phyloP scores from a whole-genome alignment of 2,113 vertebrate genomes.

The Turdus rufiventris region DNA sequence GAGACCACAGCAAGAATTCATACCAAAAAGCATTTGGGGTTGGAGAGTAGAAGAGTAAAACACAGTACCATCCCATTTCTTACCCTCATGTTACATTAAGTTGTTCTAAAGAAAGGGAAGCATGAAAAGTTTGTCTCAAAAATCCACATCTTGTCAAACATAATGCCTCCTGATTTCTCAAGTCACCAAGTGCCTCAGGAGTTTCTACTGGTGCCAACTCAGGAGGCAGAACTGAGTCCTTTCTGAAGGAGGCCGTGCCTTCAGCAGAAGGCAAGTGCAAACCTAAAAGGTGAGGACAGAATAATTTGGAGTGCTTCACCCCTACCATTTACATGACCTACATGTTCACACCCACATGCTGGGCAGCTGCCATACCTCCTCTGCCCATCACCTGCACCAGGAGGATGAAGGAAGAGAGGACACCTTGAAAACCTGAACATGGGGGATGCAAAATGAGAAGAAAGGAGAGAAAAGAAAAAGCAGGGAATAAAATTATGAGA shows the following conservation, averaged over 20 bases:
- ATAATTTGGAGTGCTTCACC: background rate
- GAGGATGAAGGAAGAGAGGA: background rate
- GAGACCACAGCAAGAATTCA: background rate
- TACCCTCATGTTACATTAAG: background rate
- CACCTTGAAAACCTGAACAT: background rate
- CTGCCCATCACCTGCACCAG: background rate
- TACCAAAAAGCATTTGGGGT: background rate
- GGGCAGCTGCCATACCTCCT: background rate
- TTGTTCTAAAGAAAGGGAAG: background rate
- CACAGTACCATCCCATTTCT: background rate
- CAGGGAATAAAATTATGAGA: background rate
- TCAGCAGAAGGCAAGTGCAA: background rate
- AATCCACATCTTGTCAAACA: background rate
- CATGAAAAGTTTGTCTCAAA: background rate
- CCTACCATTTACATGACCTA: background rate
- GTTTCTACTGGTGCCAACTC: background rate
- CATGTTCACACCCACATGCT: rapidly evolving
- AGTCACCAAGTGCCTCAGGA: background rate
- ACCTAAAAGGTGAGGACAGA: background rate
- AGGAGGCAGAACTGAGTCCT: background rate
- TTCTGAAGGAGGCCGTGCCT: background rate
- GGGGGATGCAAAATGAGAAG: background rate
- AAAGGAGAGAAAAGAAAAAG: background rate
- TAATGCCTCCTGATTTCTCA: background rate
- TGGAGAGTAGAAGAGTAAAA: background rate